A percentile compares a stretch with the other conserved stretches of the same genome.
Evolutionary conservation across 2,888 invertebrate genomes (phyloP).

Genomic region (Isotomurus palustris): DNA sequence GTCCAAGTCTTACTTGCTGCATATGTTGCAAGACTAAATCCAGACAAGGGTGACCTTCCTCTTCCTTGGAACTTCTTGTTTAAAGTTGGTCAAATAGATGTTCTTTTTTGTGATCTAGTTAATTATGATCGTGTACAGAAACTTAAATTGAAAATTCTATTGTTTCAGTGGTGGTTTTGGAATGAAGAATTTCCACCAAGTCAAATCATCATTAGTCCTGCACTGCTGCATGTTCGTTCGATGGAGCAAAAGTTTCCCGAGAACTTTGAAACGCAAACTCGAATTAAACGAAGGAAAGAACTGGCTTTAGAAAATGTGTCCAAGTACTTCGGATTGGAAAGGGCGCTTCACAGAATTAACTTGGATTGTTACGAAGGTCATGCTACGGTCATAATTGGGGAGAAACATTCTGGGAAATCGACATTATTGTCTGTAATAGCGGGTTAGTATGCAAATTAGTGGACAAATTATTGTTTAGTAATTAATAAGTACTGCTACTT

Average conservation of each 20-base stretch:
- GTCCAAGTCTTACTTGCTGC: conserved; percentile 6
- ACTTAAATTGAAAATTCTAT: no score
- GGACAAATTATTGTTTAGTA: no score
- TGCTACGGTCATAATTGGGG: conserved; percentile 11
- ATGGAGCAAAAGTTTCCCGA: conserved; percentile 22
- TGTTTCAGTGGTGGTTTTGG: conserved; percentile 26
- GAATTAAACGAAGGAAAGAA: conserved; percentile 24
- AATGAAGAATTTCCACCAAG: conserved; percentile 20
- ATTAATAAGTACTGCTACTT: neutral
- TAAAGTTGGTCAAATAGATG: no score
- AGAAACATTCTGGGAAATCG: neutral
- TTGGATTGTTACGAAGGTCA: conserved; percentile 23
- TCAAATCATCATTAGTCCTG: neutral
- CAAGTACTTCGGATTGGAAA: conserved; percentile 19
- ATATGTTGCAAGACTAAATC: conserved; percentile 13
- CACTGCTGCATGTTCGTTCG: neutral
- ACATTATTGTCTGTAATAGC: neutral
- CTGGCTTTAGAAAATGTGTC: conserved; percentile 21
- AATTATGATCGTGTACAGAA: no score
- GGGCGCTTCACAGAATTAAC: conserved; percentile 18
- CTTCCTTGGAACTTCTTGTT: conserved; percentile 25
- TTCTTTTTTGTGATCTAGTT: no score
- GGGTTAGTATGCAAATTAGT: no score
- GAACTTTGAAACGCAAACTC: conserved; percentile 25
- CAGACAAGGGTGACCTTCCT: conserved; percentile 8